These are phyloP conservation scores for Sisor rabdophorus DNA, from an alignment of 2,113 vertebrate species.

Conservation along the genomic window DNA sequence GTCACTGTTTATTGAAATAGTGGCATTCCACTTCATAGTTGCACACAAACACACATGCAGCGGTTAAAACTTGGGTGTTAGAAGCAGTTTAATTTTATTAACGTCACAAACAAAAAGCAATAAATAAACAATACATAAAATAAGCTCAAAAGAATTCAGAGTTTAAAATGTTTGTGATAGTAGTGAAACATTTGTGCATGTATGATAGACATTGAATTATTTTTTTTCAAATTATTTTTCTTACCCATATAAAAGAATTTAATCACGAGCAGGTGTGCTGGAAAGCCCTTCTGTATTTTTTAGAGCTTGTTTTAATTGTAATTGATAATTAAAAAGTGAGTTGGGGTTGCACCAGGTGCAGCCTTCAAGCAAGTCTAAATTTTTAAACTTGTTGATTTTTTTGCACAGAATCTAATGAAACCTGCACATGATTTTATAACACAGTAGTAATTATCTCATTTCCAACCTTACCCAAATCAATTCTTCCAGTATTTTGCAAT, in stretches of 20 bases:
- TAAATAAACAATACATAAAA: too few species aligned
- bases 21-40: neutral
- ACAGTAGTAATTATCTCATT: neutral
- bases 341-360: neutral
- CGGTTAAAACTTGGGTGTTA: constrained; percentile 61
- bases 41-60: constrained; percentile 10
- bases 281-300: neutral
- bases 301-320: too few species aligned
- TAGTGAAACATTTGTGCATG: constrained; percentile 52
- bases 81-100: constrained; percentile 65
- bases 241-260: constrained; percentile 1
- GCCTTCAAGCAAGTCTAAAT: neutral
- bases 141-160: constrained; percentile 66
- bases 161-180: constrained; percentile 58
- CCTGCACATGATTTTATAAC: neutral
- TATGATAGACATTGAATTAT: constrained; percentile 41
- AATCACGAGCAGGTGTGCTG: constrained; percentile 3
- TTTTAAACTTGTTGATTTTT: neutral
- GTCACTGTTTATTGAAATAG: constrained; percentile 50
- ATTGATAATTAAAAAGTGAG: too few species aligned
- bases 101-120: constrained; percentile 64
- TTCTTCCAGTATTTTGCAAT: too few species aligned
- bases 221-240: neutral
- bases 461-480: too few species aligned
- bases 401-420: neutral